Percentiles rank a stretch among this genome's conserved stretches.
These are phyloP conservation scores for Prionailurus viverrinus DNA, from an alignment of 2,113 vertebrate species.

Conservation along the genomic window DNA sequence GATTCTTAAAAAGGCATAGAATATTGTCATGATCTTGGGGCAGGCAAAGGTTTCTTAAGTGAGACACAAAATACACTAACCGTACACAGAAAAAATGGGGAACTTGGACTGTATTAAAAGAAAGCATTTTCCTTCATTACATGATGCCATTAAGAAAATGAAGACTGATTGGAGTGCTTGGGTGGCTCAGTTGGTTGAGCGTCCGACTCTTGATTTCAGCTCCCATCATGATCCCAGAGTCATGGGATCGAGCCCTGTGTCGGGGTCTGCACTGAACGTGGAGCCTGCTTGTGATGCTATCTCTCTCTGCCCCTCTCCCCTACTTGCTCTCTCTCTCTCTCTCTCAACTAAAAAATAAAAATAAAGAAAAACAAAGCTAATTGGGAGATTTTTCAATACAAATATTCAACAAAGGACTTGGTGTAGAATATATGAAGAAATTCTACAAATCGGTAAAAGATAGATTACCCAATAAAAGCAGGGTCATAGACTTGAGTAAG, in stretches of 20 bases:
- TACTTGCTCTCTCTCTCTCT: too few species aligned
- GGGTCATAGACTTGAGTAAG: constrained; percentile 13
- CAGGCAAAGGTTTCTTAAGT: neutral
- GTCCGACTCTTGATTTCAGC: too few species aligned
- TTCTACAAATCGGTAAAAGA: neutral
- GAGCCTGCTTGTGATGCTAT: too few species aligned
- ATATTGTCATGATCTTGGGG: neutral
- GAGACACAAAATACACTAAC: neutral
- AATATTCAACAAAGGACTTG: constrained; percentile 20
- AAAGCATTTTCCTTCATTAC: neutral
- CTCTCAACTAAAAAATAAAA: too few species aligned
- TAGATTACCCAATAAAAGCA: neutral
- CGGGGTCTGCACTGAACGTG: too few species aligned
- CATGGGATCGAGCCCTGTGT: too few species aligned
- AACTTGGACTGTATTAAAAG: constrained; percentile 8
- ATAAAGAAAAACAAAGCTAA: too few species aligned
- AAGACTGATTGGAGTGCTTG: neutral
- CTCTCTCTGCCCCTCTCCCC: too few species aligned
- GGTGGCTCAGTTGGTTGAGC: too few species aligned
- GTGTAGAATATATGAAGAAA: neutral
- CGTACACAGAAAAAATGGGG: neutral
- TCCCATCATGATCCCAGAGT: too few species aligned
- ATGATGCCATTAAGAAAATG: constrained; percentile 36
- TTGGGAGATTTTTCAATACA: neutral
- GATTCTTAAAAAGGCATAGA: neutral